Conservation (phyloP, 2,888 invertebrate species). For the Chrysodeixis includens region DNA sequence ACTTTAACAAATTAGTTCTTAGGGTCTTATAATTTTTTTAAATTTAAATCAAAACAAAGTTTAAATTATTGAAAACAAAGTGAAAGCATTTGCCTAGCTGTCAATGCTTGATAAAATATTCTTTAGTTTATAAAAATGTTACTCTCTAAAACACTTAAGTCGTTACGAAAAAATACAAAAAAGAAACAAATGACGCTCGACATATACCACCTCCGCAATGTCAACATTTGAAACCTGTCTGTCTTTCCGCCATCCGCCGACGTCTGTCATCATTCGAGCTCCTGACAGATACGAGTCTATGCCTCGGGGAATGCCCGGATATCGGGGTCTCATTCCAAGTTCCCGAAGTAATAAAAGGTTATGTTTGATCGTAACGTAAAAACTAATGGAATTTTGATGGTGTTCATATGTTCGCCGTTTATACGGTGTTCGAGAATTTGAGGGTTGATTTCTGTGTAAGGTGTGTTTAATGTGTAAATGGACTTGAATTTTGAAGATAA, state of each 20-base stretch:
- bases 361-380: conserved; percentile 30
- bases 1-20: too few relatives aligned
- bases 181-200: conserved; percentile 7
- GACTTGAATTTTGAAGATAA: not conserved
- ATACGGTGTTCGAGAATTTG: not conserved
- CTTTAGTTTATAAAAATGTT: too few relatives aligned
- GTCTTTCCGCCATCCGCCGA: conserved; percentile 13
- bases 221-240: conserved; percentile 15
- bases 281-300: not conserved
- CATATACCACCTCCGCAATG: not conserved
- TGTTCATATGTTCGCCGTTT: conserved; percentile 9
- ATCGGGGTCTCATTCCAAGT: conserved; percentile 21
- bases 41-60: too few relatives aligned
- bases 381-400: conserved; percentile 35
- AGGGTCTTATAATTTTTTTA: too few relatives aligned
- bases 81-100: too few relatives aligned
- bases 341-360: conserved; percentile 34
- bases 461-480: not conserved
- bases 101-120: too few relatives aligned
- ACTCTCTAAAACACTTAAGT: too few relatives aligned
- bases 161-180: too few relatives aligned
- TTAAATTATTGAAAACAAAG: too few relatives aligned
- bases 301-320: conserved; percentile 32
- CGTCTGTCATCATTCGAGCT: conserved; percentile 15
- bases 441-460: not conserved